Evolutionary conservation across 2,113 vertebrate genomes (phyloP), one percentile per base, ranked within the genome.

Genomic region (Laterallus jamaicensis): DNA sequence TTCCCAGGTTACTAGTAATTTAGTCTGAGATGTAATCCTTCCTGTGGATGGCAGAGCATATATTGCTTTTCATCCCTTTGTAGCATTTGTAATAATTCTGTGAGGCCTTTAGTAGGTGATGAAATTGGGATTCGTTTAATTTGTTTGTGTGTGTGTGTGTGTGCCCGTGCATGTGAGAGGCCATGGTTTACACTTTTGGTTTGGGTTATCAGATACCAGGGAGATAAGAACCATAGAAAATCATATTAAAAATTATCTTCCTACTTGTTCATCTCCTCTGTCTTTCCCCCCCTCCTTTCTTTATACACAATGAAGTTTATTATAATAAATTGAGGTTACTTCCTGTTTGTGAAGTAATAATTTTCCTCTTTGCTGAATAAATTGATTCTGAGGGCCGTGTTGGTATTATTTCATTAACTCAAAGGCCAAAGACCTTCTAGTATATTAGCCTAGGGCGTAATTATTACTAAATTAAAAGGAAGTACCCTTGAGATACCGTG

Each of bases 401-500:
- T 85, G 56, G 82, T 96, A 94, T 91, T 90, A 90, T 94, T 90
- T 92, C 68, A 96, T 96, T 96, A 96, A 86, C 77, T 90, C 12
- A 5, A 71, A 96, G 93, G 90, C 73, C 88, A 96, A 95, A 93
- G 80, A 93, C 90, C 49, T 95, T 90, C 59, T 75, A 84, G 73
- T 83, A 15, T 86, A 90, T 96, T 95, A 95, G 52, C 58, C 80
- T 56, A 94, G 88, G 44, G 80, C 88, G 50, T 93, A 96, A 96
- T 96, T 94, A 93, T 94, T 95, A 88, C 82, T 75, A 79, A 95
- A 96, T 96, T 96, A 88, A 96, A 93, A 97, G 79, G 78, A 96
- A 96, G 95, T 40, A 86, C 95, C 82, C 91, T 96, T 90, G 93
- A 97, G 86, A 92, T 93, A 84, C 31, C 71, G 58, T 88, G 95